These are phyloP conservation scores for Rhabdomys pumilio DNA, from an alignment of 2,797 vertebrate species.

Conservation along the genomic window DNA sequence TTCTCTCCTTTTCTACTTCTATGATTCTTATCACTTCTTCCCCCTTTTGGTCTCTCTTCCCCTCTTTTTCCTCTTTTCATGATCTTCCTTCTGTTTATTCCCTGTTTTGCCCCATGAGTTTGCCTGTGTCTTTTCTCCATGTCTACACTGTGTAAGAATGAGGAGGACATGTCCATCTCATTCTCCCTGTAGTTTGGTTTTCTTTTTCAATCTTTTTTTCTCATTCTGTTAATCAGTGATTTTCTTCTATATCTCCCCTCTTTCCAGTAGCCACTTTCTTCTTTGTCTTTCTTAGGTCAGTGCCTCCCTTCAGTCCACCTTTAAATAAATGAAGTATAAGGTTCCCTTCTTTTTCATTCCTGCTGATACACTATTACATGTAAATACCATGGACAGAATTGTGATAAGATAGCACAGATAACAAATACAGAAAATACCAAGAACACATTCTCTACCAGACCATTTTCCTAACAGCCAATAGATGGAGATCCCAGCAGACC, in stretches of 20 bases:
- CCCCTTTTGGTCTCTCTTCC: neutral
- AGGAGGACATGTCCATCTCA: neutral
- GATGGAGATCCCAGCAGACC: neutral
- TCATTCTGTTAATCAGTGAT: neutral
- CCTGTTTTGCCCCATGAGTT: neutral
- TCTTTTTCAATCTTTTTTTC: neutral
- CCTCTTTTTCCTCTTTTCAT: too few species aligned
- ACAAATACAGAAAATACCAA: neutral
- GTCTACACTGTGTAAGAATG: neutral
- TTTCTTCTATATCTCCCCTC: neutral
- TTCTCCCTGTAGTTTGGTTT: neutral
- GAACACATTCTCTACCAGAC: neutral
- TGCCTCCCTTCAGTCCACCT: neutral
- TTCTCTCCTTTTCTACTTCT: neutral
- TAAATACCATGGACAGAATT: neutral
- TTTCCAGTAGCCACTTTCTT: neutral
- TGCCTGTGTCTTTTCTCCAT: neutral
- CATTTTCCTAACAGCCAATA: neutral
- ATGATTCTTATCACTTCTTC: too few species aligned
- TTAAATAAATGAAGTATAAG: neutral
- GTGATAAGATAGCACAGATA: neutral
- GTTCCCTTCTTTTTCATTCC: neutral
- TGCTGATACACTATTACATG: neutral
- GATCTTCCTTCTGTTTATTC: neutral
- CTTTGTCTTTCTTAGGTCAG: neutral